phyloP scores from a whole-genome alignment of 2,888 invertebrate species.

The Alloplasta piceator region DNA sequence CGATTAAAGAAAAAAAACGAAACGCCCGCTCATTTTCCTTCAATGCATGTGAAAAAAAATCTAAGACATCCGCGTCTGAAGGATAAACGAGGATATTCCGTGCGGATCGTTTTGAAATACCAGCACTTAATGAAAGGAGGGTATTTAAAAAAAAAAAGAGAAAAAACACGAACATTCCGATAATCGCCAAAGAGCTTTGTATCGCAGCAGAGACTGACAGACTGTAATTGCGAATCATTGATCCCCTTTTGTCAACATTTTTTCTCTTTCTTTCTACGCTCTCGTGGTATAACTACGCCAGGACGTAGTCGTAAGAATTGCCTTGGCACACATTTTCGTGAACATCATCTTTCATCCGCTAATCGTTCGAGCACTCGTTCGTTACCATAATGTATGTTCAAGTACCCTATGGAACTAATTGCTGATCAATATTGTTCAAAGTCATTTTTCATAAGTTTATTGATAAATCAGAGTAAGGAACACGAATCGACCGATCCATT shows the following conservation, averaged over 20 bases:
- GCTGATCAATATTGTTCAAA: no score
- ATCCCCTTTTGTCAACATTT: slow-evolving; percentile 44
- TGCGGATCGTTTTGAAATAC: background rate
- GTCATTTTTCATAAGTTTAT: no score
- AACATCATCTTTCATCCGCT: slow-evolving; percentile 54
- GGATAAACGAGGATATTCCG: background rate
- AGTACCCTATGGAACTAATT: no score
- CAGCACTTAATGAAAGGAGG: background rate
- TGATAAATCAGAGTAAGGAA: no score
- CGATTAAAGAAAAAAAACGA: background rate
- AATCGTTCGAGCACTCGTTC: slow-evolving; percentile 44
- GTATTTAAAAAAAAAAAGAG: slow-evolving; percentile 10
- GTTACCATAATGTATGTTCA: no score
- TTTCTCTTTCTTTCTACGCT: no score
- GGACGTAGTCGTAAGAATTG: slow-evolving; percentile 39
- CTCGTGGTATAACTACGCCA: slow-evolving; percentile 17
- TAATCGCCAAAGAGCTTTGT: slow-evolving; percentile 9
- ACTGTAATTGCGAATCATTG: slow-evolving; percentile 38
- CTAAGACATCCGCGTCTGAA: no score
- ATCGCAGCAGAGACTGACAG: background rate
- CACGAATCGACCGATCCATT: no score
- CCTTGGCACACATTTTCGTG: slow-evolving; percentile 65
- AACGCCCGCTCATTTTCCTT: no score
- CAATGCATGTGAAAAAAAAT: no score
- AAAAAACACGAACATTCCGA: background rate